Percentiles rank a stretch among this genome's conserved stretches.
These are phyloP conservation scores for Hydropsyche betteni DNA, from an alignment of 2,888 invertebrate genomes.

Conservation along the genomic window DNA sequence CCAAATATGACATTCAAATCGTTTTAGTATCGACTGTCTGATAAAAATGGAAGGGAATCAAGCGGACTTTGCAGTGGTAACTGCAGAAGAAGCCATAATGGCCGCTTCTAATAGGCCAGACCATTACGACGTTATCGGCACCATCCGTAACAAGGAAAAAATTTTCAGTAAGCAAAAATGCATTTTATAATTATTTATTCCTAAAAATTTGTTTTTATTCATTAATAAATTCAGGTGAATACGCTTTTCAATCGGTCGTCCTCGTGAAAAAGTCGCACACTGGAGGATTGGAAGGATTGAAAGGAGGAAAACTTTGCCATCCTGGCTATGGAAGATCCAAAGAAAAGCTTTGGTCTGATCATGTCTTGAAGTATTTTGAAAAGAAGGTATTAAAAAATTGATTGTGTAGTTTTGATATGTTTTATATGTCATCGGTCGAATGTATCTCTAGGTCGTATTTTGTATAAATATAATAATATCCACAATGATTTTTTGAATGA, in stretches of 20 bases:
- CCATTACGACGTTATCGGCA: conserved; percentile 62
- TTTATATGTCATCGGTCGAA: neutral
- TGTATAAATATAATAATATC: neutral
- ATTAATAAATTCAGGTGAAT: conserved; percentile 58
- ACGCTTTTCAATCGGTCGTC: conserved; percentile 69
- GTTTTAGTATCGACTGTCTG: conserved; percentile 69
- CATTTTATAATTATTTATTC: conserved; percentile 14
- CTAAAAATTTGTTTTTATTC: conserved; percentile 13
- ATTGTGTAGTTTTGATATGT: too few species aligned
- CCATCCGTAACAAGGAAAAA: conserved; percentile 59
- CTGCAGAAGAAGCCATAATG: conserved; percentile 70
- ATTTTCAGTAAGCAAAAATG: conserved; percentile 56
- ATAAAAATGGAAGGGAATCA: conserved; percentile 63
- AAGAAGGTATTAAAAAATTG: conserved; percentile 55
- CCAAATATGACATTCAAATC: conserved; percentile 7
- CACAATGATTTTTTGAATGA: too few species aligned
- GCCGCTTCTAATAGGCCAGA: conserved; percentile 61
- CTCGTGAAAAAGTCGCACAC: conserved; percentile 64
- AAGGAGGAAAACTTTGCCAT: conserved; percentile 70
- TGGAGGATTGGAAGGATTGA: conserved; percentile 63
- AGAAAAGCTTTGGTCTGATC: conserved; percentile 67
- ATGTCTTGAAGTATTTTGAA: conserved; percentile 71
- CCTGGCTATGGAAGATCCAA: conserved; percentile 67
- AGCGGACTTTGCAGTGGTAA: conserved; percentile 69
- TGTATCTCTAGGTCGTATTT: too few species aligned